Base-by-base conservation (phyloP, 1,140 invertebrate genomes). In the Lithobius niger region DNA sequence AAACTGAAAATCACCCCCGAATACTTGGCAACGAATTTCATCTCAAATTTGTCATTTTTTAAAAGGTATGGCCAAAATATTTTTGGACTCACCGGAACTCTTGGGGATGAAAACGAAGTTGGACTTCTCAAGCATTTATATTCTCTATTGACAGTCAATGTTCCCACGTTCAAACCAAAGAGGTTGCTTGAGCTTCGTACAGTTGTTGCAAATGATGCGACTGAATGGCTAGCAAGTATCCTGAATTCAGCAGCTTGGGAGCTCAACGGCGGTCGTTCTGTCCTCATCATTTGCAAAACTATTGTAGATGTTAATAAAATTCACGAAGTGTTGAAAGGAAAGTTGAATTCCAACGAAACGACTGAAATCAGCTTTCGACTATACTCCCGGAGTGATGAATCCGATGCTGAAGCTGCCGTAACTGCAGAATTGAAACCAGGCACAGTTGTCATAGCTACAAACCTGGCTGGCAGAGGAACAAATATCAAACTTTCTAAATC, bases 381-480 rank as follows among this genome's bases (percentile, higher is more conserved):
- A 4, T 63, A 64, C 47, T 58, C 28, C 21, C 50, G 61, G 3
- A 61, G 63, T 44, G 60, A 60, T 36, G 60, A 63, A 40, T 31
- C 57, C 25, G 60, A 60, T 27, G 28, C 27, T 16, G 53, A 57
- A 47, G 44, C 50, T 36, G 19, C 42, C 27, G 54, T 45, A 6
- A 52, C 27, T 45, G 15, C 40, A 50, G 18, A 54, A 19, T 43
- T 65, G 26, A 47, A 54, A 18, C 25, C 28, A 3, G 55, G 57
- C 2, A 43, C 51, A 1, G 40, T 71, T 6, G 67, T 72, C n/a
- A 61, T 72, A 16, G 67, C 70, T 21, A 72, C 70, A n/a, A 72
- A 72, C 50, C 56, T 72, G 16, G 68, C 70, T 13, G 70, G 70
- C 49, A 59, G 70, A 31, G 70, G 70, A 2, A 71, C 70, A 1